Percentiles rank a stretch among this genome's conserved stretches.
Conservation (phyloP, 2,113 vertebrate genomes). For the Equus quagga region DNA sequence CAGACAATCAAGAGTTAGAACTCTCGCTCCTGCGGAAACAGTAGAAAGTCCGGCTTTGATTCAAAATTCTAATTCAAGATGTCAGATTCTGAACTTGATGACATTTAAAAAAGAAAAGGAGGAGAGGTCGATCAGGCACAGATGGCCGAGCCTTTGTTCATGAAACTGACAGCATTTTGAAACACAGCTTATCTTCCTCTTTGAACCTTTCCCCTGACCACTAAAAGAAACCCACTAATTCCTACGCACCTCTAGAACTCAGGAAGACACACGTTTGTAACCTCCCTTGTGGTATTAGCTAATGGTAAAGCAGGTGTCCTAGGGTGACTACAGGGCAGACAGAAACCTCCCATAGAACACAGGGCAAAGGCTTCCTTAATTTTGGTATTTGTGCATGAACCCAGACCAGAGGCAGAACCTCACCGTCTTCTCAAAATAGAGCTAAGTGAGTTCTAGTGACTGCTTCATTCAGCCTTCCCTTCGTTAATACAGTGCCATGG, state of each 20-base stretch:
- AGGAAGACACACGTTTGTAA: fast-evolving
- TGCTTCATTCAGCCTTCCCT: neutral
- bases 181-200: neutral
- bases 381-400: neutral
- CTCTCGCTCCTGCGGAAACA: neutral
- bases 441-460: neutral
- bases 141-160: neutral
- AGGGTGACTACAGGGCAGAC: neutral
- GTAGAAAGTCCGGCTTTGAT: neutral
- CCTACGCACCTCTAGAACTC: neutral
- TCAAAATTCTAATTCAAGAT: neutral
- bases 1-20: neutral
- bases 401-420: neutral
- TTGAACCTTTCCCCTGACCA: neutral
- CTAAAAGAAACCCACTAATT: neutral
- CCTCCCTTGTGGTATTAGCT: neutral
- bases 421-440: neutral
- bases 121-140: neutral
- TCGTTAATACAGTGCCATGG: too few relatives aligned
- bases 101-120: neutral
- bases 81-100: neutral
- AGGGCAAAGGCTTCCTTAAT: neutral
- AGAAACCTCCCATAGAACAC: neutral
- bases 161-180: neutral
- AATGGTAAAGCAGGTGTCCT: neutral